These are phyloP conservation scores for Ophonus ardosiacus DNA, from an alignment of 2,888 invertebrate species.

Conservation along the genomic window DNA sequence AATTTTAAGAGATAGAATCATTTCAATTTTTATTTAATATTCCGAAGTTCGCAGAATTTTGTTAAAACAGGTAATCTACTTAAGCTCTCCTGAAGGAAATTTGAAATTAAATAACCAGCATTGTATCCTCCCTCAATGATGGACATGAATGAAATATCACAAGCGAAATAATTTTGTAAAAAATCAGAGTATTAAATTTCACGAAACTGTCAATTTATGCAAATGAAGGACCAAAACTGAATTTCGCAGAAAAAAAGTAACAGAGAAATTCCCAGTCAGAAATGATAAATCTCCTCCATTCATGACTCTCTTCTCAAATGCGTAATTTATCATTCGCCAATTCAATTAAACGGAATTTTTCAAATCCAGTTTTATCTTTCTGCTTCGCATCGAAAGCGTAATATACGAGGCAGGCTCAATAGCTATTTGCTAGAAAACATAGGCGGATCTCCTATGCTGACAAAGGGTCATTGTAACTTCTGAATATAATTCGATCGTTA, in stretches of 20 bases:
- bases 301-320: constrained; percentile 51
- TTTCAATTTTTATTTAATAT: too few relatives aligned
- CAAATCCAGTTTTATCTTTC: constrained; percentile 51
- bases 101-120: neutral
- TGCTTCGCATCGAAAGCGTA: neutral
- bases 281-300: constrained; percentile 46
- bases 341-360: constrained; percentile 60
- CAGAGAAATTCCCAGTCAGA: constrained; percentile 18
- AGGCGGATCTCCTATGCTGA: neutral
- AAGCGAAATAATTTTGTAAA: neutral
- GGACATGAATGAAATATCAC: neutral
- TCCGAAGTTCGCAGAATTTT: too few relatives aligned
- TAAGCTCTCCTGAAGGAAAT: neutral
- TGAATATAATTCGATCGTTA: neutral
- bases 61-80: too few relatives aligned
- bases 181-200: constrained; percentile 30
- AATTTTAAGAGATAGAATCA: too few relatives aligned
- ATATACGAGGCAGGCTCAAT: neutral
- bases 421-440: neutral
- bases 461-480: neutral
- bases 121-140: neutral
- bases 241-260: constrained; percentile 20
- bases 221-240: constrained; percentile 8
- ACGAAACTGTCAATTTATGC: constrained; percentile 11
- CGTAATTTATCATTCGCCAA: constrained; percentile 59